Evolutionary conservation across 1,140 invertebrate genomes (phyloP).

Genomic region (Drosophila sulfurigaster): DNA sequence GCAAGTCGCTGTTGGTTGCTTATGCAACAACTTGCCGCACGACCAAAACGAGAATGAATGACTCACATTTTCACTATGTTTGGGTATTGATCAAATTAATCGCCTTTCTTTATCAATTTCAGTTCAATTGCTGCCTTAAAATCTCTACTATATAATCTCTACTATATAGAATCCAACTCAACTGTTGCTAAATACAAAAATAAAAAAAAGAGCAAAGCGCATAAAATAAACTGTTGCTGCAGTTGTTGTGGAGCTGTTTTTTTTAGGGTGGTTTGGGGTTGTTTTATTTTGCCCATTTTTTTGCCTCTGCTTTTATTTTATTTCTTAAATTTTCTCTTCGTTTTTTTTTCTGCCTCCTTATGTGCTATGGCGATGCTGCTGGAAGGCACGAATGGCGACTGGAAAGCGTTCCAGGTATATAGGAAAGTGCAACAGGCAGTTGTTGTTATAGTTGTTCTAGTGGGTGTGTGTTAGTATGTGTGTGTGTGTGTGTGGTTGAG

Average conservation of each 20-base stretch:
- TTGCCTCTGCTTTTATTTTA: conserved; percentile 56
- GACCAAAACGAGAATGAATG: conserved; percentile 47
- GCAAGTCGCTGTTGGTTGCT: conserved; percentile 48
- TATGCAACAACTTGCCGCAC: conserved; percentile 71
- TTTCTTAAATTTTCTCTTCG: conserved; percentile 47
- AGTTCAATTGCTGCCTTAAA: conserved; percentile 21
- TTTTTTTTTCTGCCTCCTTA: conserved; percentile 23
- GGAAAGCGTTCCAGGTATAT: conserved; percentile 57
- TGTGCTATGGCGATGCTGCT: conserved; percentile 41
- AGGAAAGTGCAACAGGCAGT: conserved; percentile 79
- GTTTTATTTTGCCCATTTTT: conserved; percentile 41
- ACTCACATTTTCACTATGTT: conserved; percentile 40
- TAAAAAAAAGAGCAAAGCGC: conserved; percentile 16
- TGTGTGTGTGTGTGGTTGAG: conserved; percentile 26
- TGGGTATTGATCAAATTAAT: conserved; percentile 6
- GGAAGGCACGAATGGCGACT: conserved; percentile 48
- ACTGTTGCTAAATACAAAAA: conserved; percentile 29
- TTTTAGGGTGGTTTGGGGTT: conserved; percentile 52
- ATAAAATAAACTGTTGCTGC: conserved; percentile 78
- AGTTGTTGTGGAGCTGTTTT: conserved; percentile 4
- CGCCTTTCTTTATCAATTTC: not conserved
- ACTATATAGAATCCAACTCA: not conserved
- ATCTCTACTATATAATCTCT: not conserved
- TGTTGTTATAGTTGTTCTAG: conserved; percentile 56
- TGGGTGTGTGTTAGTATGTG: conserved; percentile 7